Conservation (phyloP, 2,888 invertebrate genomes). For the Oasisia sp. region DNA sequence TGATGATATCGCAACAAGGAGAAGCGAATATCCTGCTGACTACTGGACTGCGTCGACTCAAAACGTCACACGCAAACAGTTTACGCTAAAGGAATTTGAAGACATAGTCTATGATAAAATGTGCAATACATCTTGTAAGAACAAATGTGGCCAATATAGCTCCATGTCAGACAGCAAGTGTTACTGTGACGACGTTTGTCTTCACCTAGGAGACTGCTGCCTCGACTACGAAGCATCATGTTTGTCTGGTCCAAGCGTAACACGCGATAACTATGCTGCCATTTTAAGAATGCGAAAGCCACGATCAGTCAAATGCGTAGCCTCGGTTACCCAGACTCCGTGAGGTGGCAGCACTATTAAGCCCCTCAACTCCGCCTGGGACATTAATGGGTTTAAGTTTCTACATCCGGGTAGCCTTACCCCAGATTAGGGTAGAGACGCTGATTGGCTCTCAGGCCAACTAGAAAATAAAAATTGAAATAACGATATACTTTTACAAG, state of each 20-base stretch:
- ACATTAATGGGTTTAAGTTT: no score
- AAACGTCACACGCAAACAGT: background rate
- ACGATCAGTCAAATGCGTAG: background rate
- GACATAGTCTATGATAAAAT: background rate
- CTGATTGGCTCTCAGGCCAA: no score
- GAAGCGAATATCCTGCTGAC: background rate
- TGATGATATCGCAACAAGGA: background rate
- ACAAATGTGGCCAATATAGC: background rate
- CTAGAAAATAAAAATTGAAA: no score
- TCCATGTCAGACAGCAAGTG: background rate
- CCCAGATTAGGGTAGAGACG: no score
- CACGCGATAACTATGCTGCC: background rate
- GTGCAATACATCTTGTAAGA: background rate
- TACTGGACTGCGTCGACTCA: background rate
- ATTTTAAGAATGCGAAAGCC: background rate
- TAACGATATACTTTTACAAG: no score
- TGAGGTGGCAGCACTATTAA: no score
- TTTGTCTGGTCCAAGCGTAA: background rate
- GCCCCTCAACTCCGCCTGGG: no score
- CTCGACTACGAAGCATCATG: background rate
- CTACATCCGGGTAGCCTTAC: no score
- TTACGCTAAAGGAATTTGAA: background rate
- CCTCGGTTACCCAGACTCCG: no score
- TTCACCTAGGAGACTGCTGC: background rate
- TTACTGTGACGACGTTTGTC: background rate